Percentiles rank a stretch among this genome's conserved stretches.
Conservation (phyloP, 2,888 invertebrate species). For the Nomada ferruginata region DNA sequence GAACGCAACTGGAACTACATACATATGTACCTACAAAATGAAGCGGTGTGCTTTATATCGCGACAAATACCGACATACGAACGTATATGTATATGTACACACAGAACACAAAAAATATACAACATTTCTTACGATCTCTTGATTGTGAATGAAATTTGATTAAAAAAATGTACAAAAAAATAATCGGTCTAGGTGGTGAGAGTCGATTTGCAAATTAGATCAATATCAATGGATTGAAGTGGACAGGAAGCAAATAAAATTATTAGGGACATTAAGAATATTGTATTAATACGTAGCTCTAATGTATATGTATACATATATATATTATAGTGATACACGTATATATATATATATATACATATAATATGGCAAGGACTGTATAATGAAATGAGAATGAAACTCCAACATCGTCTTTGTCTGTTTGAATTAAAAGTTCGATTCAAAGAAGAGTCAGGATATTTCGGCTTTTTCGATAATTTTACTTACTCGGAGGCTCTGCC, state of each 20-base stretch:
- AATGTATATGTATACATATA: slow-evolving; percentile 16
- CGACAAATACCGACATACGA: slow-evolving; percentile 32
- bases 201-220: slow-evolving; percentile 25
- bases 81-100: slow-evolving; percentile 38
- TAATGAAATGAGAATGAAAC: slow-evolving; percentile 70
- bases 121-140: slow-evolving; percentile 12
- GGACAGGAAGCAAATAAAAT: slow-evolving; percentile 59
- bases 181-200: not conserved
- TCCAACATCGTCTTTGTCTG: slow-evolving; percentile 69
- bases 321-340: slow-evolving; percentile 17
- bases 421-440: slow-evolving; percentile 64
- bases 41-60: slow-evolving; percentile 46
- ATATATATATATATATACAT: not conserved
- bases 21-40: slow-evolving; percentile 26
- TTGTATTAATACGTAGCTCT: slow-evolving; percentile 50
- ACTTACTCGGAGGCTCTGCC: slow-evolving; percentile 84
- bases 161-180: not conserved
- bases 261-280: slow-evolving; percentile 57
- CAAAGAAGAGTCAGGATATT: slow-evolving; percentile 72
- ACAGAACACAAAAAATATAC: slow-evolving; percentile 41
- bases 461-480: slow-evolving; percentile 76
- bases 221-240: slow-evolving; percentile 12
- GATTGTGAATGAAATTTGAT: slow-evolving; percentile 8
- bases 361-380: slow-evolving; percentile 45
- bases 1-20: slow-evolving; percentile 34